Percentiles rank a stretch among this genome's conserved stretches.
These are phyloP conservation scores for Ophion ventricosus DNA, from an alignment of 2,888 invertebrate genomes.

Conservation along the genomic window DNA sequence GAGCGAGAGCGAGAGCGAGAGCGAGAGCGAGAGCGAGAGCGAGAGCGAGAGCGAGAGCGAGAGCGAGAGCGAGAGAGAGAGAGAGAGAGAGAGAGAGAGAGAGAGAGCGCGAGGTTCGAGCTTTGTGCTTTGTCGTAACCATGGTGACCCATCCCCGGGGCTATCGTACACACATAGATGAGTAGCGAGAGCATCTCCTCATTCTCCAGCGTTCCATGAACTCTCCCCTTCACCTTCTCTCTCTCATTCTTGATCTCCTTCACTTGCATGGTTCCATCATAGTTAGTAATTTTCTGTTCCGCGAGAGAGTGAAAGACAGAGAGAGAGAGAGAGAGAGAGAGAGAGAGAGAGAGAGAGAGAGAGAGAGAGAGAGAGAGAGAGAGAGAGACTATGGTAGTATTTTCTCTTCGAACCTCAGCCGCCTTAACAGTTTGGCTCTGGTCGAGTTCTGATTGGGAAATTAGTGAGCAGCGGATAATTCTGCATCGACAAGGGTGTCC, in stretches of 20 bases:
- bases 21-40: constrained; percentile 14
- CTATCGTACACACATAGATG: not conserved
- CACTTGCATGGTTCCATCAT: constrained; percentile 6
- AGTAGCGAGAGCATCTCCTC: constrained; percentile 13
- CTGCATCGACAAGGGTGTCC: not conserved
- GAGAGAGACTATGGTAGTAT: not conserved
- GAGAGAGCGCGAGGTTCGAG: constrained; percentile 28
- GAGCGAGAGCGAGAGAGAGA: constrained; percentile 26
- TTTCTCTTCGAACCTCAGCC: not conserved
- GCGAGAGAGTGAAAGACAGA: constrained; percentile 11
- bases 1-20: constrained; percentile 19
- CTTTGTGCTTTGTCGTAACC: constrained; percentile 63
- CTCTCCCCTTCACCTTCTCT: not conserved
- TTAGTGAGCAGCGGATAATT: not conserved
- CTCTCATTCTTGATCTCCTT: constrained; percentile 13
- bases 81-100: constrained; percentile 12
- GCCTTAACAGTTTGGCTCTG: not conserved
- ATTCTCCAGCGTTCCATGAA: constrained; percentile 32
- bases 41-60: constrained; percentile 24
- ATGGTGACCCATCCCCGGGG: constrained; percentile 62
- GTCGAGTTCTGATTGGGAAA: not conserved
- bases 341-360: constrained; percentile 5
- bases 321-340: constrained; percentile 2
- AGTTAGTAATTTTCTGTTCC: constrained; percentile 19
- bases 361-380: constrained; percentile 29